Percentiles rank a stretch among this genome's conserved stretches.
phyloP scores from a whole-genome alignment of 2,797 vertebrate species.

The Tragopan temminckii region DNA sequence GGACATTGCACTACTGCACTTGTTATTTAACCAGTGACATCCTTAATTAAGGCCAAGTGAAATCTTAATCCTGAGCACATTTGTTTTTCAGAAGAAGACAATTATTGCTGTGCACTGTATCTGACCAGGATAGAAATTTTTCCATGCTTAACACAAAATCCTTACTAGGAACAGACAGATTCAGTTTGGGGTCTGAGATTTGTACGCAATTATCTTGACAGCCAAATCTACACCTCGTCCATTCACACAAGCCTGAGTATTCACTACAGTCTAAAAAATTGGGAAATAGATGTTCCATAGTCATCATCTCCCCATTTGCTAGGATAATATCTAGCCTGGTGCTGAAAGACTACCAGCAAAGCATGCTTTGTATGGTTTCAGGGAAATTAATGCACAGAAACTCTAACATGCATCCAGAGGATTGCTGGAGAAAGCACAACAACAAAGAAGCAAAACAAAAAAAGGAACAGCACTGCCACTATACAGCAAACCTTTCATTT shows the following conservation, averaged over 20 bases:
- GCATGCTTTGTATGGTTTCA: accelerated
- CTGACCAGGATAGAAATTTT: not conserved
- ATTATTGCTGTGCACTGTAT: not conserved
- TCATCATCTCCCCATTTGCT: not conserved
- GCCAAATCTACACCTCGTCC: not conserved
- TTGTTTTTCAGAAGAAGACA: not conserved
- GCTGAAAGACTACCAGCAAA: not conserved
- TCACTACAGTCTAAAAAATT: not conserved
- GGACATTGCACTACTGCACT: not conserved
- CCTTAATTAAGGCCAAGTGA: conserved; percentile 1
- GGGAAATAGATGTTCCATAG: not conserved
- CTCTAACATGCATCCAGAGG: not conserved
- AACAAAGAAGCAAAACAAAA: not conserved
- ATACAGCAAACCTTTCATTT: not conserved
- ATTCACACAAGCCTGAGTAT: not conserved
- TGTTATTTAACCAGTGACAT: not conserved
- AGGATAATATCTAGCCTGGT: not conserved
- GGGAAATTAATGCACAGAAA: not conserved
- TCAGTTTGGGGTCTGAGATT: not conserved
- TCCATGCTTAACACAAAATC: conserved; percentile 13
- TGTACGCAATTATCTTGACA: not conserved
- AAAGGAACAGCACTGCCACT: not conserved
- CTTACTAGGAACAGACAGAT: not conserved
- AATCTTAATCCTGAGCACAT: not conserved
- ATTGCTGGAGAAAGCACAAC: not conserved